Conservation (phyloP, 2,797 vertebrate species). For the Rhincodon typus region DNA sequence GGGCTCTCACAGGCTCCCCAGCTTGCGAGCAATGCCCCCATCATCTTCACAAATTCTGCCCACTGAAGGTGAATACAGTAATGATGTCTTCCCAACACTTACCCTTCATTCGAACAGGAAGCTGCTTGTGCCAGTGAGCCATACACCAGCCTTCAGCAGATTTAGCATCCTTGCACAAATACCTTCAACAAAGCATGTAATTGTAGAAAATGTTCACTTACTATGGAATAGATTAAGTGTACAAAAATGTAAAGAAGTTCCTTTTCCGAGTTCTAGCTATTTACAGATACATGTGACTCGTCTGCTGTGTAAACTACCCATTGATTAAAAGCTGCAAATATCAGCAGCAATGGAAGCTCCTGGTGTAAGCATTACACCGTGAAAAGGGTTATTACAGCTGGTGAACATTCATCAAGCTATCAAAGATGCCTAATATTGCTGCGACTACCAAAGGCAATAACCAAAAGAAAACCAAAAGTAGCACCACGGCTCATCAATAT, state of each 20-base stretch:
- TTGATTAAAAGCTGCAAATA: background rate
- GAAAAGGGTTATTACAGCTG: background rate
- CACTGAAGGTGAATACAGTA: background rate
- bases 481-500: background rate
- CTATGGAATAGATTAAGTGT: background rate
- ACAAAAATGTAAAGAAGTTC: background rate
- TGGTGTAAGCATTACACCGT: background rate
- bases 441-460: background rate
- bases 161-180: background rate
- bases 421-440: background rate
- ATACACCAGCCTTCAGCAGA: background rate
- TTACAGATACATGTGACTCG: background rate
- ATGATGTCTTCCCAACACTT: background rate
- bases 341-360: background rate
- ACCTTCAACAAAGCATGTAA: background rate
- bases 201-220: no score
- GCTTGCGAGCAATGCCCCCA: no score
- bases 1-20: no score
- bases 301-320: background rate
- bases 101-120: background rate
- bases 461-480: background rate
- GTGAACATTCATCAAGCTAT: slow-evolving; percentile 3
- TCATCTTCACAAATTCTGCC: background rate
- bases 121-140: background rate
- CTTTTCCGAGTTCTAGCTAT: background rate